Evolutionary conservation across 2,888 invertebrate species (phyloP), one percentile per base, ranked within the genome.

Genomic region (Caenorhabditis parvicauda): DNA sequence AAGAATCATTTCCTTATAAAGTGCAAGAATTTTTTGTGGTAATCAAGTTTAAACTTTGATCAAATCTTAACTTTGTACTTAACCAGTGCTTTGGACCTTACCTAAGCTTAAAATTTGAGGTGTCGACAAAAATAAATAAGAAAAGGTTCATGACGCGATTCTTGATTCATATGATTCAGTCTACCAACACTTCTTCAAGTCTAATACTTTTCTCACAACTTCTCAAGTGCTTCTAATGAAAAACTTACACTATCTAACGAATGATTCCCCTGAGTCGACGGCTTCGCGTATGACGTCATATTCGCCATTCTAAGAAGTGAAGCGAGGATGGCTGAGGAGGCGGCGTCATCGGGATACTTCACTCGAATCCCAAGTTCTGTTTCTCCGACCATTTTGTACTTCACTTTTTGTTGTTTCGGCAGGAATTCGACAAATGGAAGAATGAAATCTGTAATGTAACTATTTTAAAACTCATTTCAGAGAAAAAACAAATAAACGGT

Each of bases 391-490:
- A 70, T 7, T 9, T 43, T 41, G 41, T 62, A 70, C 38, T 51
- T 56, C 25, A 95, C 84, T 1, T 90, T 89, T 59, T 94, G 88
- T 2, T 90, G 90, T 62, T 89, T 87, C 1, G 96, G 95, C 72
- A 95, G 85, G 82, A 92, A 98, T 82, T 96, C 94, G 54, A 88
- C 88, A 81, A 94, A 96, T 0, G 95, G 94, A 78, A 98, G 86
- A 81, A 90, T 90, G 81, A 95, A 92, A 3, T 92, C 91, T 72
- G 94, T n/a, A 48, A 53, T 12, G n/a, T n/a, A n/a, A n/a, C n/a
- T n/a, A n/a, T n/a, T n/a, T n/a, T 14, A 12, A 2, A 19, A 12
- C 6, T 41, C 9, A 12, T 17, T 45, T 21, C 12, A 14, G 19
- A 17, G n/a, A n/a, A n/a, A n/a, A n/a, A n/a, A n/a, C n/a, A n/a